Evolutionary conservation across 2,113 vertebrate genomes (phyloP), one percentile per base, ranked within the genome.

Genomic region (Silurus asotus): DNA sequence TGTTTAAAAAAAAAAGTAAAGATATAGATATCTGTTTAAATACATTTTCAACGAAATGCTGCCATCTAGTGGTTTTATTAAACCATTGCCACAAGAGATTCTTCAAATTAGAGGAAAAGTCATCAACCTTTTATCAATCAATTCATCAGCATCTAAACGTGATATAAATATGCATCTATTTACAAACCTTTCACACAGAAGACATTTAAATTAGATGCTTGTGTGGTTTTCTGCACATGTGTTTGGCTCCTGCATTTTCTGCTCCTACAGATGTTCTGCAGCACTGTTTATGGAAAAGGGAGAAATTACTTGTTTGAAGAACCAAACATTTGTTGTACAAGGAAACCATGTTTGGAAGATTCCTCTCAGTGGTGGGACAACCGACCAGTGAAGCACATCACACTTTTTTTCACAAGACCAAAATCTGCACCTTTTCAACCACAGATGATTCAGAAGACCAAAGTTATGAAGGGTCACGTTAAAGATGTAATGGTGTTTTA

Each of bases 51-150:
- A 69, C 48, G 7, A 67, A 56, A 78, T 69, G 20, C 75, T 85
- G 74, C 75, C 75, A 23, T 85, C 84, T 85, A 45, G 84, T 79
- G 84, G 62, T 45, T 55, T 14, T 51, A 14, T 5, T n/a, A 72
- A 23, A 10, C 6, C 20, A 72, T 28, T 5, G 1, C 49, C 19
- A 8, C 2, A 8, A 1, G 8, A 77, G 75, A 1, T 25, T 25
- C 20, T 2, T 75, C 13, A 53, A 14, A 55, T 25, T 14, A 2
- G 5, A 10, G 25, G 8, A 20, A 37, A 56, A 56, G 6, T 76
- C 1, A 14, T 76, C 1, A 23, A 20, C 45, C 13, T 37, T 37
- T 4, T 17, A 48, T 23, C 20, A 55, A 55, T n/a, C 72, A n/a
- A 48, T 48, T 49, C 15, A 45, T 15, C 14, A 67, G 9, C 2